These are phyloP conservation scores for Diplodus sargus DNA, from an alignment of 2,797 vertebrate genomes.

Conservation along the genomic window DNA sequence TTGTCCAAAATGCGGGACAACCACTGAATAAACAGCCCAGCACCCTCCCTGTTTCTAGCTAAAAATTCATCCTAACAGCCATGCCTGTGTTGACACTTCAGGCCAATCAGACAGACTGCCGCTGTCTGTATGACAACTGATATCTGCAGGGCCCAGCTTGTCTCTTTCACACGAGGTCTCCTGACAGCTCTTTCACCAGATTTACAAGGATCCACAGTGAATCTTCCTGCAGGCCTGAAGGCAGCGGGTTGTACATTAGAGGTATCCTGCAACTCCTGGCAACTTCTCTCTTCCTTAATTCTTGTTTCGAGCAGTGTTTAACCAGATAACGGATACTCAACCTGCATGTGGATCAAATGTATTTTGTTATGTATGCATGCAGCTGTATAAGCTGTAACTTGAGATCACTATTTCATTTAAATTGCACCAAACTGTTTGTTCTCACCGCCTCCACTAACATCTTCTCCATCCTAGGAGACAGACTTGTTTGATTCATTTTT, in stretches of 20 bases:
- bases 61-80: constrained; percentile 11
- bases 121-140: constrained; percentile 24
- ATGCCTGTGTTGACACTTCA: constrained; percentile 2
- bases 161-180: constrained; percentile 14
- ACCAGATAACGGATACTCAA: constrained; percentile 2
- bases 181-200: constrained; percentile 27
- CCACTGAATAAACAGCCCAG: constrained; percentile 1
- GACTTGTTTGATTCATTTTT: not conserved
- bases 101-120: constrained; percentile 25
- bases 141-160: constrained; percentile 1
- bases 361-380: not conserved
- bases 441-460: not conserved
- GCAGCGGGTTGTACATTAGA: constrained; percentile 12
- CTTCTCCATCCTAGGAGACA: not conserved
- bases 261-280: not conserved
- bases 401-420: not conserved
- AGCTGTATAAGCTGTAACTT: not conserved
- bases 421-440: not conserved
- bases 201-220: constrained; percentile 21
- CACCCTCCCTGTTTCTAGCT: not conserved
- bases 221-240: not conserved
- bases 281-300: not conserved
- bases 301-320: not conserved
- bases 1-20: constrained; percentile 22
- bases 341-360: not conserved